Evolutionary conservation across 2,113 vertebrate genomes (phyloP).

Genomic region (Petrocephalus zakoni): DNA sequence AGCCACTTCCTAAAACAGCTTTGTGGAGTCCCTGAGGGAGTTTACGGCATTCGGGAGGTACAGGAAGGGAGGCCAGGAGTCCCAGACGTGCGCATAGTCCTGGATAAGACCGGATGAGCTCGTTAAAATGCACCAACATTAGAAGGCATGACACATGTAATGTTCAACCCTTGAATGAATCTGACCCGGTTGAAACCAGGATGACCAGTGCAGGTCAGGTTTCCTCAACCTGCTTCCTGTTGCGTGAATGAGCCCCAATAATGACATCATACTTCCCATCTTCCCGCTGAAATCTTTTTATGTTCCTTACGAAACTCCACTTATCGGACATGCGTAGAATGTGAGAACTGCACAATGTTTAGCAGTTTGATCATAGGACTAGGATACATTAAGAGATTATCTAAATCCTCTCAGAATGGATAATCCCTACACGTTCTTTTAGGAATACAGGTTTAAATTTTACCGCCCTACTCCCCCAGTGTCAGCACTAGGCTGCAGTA

Average conservation of each 20-base stretch:
- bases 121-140: slow-evolving; percentile 9
- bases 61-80: slow-evolving; percentile 14
- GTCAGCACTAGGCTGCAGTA: not conserved
- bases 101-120: slow-evolving; percentile 45
- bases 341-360: not conserved
- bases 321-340: not conserved
- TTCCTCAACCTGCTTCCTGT: not conserved
- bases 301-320: not conserved
- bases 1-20: not conserved
- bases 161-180: slow-evolving; percentile 53
- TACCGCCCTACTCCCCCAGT: not conserved
- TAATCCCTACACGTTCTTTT: not conserved
- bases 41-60: not conserved
- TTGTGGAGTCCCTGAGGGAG: not conserved
- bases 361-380: not conserved
- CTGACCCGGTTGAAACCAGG: slow-evolving; percentile 39
- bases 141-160: slow-evolving; percentile 21
- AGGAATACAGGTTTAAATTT: not conserved
- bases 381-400: not conserved
- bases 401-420: not conserved
- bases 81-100: slow-evolving; percentile 46
- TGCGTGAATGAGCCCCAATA: not conserved
- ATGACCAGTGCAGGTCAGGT: slow-evolving; percentile 34
- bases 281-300: not conserved
- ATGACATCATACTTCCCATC: not conserved